phyloP scores from a whole-genome alignment of 2,797 vertebrate species.

The Pantherophis alleghaniensis region DNA sequence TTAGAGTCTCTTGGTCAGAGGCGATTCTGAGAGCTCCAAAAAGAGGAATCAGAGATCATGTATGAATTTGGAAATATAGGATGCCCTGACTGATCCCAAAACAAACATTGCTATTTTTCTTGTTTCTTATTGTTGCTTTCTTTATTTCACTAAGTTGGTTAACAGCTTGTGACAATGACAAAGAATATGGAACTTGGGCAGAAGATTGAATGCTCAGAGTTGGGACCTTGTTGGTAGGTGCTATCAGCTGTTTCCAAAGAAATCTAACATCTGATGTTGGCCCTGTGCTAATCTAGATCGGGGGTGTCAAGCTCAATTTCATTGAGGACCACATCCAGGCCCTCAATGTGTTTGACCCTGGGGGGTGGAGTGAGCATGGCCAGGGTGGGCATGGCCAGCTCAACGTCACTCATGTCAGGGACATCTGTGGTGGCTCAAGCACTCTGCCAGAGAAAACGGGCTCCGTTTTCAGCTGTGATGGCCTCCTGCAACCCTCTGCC shows the following conservation, averaged over 20 bases:
- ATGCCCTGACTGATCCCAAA: neutral
- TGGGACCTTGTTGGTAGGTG: neutral
- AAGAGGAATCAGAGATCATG: neutral
- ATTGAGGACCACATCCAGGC: no score
- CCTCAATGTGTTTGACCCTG: no score
- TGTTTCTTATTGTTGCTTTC: neutral
- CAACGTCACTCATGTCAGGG: no score
- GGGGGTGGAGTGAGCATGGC: no score
- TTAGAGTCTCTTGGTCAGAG: neutral
- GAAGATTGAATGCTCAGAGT: neutral
- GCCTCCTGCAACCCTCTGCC: no score
- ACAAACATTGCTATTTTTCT: neutral
- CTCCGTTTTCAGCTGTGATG: no score
- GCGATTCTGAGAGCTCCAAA: neutral
- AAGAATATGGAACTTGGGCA: neutral
- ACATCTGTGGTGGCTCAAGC: no score
- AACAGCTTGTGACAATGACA: neutral
- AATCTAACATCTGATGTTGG: neutral
- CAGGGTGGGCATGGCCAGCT: no score
- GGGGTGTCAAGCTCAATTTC: no score
- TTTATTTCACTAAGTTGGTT: neutral
- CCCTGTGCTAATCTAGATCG: neutral
- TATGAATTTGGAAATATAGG: neutral
- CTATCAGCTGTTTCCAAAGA: neutral
- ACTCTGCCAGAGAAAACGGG: no score